Evolutionary conservation across 92 coral and sea anemone genomes (phyloP).

Genomic region (Bergia puertoricense): DNA sequence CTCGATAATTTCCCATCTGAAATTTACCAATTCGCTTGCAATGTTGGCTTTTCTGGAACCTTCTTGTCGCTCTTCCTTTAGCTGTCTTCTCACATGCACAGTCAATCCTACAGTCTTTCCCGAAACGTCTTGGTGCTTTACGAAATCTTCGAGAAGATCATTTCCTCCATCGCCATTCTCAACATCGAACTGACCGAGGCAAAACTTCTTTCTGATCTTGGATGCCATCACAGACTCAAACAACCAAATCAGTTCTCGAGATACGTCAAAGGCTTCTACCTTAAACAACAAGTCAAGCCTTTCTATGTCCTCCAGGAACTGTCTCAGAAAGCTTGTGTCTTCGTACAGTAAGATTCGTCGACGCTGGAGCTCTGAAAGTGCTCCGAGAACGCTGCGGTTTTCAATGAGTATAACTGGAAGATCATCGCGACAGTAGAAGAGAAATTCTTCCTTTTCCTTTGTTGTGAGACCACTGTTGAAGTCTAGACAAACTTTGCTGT

Average conservation of each 20-base stretch:
- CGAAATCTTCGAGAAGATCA: not conserved
- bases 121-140: not conserved
- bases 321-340: slow-evolving; percentile 12
- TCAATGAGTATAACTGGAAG: slow-evolving; percentile 10
- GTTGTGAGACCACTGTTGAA: not conserved
- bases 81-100: not conserved
- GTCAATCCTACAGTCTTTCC: not conserved
- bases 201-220: slow-evolving; percentile 6
- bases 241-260: slow-evolving; percentile 24
- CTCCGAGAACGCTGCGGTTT: not conserved
- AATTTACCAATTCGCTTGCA: not conserved
- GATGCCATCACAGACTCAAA: slow-evolving; percentile 19
- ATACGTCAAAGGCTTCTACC: slow-evolving; percentile 13
- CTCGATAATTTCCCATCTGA: not conserved
- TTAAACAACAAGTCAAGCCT: not conserved
- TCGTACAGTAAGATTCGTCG: not conserved
- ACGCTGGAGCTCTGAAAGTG: not conserved
- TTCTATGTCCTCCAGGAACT: slow-evolving; percentile 26
- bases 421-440: slow-evolving; percentile 22
- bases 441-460: not conserved
- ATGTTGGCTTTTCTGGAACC: not conserved
- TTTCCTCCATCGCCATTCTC: not conserved
- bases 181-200: not conserved
- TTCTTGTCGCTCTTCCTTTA: not conserved
- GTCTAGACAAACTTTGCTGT: slow-evolving; percentile 6